These are phyloP conservation scores for Sparidentex hasta DNA, from an alignment of 2,797 vertebrate species.

Conservation along the genomic window DNA sequence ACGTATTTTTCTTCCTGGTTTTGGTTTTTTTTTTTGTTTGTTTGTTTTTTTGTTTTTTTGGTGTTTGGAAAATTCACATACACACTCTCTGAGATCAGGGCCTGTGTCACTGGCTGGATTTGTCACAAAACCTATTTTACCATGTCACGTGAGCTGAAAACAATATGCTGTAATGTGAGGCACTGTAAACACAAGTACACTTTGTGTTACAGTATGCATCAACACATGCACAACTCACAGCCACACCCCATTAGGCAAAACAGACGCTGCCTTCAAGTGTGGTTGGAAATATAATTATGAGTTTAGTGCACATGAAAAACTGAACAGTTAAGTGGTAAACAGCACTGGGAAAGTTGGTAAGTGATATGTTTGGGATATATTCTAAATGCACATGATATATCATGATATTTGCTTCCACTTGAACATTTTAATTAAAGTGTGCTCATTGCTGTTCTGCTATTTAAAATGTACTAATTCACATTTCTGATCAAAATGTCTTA, in stretches of 20 bases:
- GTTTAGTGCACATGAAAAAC: slow-evolving; percentile 11
- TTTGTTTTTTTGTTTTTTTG: too few relatives aligned
- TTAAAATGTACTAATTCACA: neutral
- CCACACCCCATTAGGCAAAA: slow-evolving; percentile 19
- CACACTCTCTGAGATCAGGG: neutral
- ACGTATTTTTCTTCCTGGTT: neutral
- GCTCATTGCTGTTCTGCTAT: neutral
- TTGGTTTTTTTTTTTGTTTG: neutral
- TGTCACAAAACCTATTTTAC: neutral
- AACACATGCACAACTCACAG: neutral
- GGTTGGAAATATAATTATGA: slow-evolving; percentile 27
- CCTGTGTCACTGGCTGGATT: too few relatives aligned
- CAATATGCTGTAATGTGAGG: neutral
- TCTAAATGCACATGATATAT: neutral
- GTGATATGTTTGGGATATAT: slow-evolving; percentile 9
- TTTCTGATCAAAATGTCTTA: slow-evolving; percentile 5
- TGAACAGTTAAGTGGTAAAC: slow-evolving; percentile 19
- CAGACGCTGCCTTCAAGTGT: slow-evolving; percentile 32
- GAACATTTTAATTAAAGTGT: slow-evolving; percentile 1
- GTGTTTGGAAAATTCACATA: neutral
- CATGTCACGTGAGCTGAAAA: neutral
- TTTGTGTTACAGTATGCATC: neutral
- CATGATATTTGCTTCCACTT: neutral
- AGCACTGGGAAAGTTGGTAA: slow-evolving; percentile 3
- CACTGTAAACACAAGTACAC: neutral